Evolutionary conservation across 1,140 invertebrate species (phyloP).

Genomic region (roundworm (Caenorhabditis elegans)): DNA sequence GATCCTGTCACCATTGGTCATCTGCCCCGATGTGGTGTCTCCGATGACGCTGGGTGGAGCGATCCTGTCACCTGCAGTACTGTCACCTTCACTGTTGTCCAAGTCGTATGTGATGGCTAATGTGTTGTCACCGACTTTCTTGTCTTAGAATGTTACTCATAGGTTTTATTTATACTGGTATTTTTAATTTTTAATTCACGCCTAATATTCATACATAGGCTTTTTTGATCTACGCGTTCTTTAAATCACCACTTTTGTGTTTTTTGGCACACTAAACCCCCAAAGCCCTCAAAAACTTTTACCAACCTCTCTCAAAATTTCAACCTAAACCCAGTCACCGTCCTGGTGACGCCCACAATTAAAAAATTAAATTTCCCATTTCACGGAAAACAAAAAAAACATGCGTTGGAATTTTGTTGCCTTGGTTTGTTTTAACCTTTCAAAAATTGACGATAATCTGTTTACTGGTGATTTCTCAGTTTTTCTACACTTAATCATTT

Average conservation of each 20-base stretch:
- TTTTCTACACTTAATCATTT: background rate
- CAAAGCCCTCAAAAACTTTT: background rate
- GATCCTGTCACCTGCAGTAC: conserved; percentile 49
- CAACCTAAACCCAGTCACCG: background rate
- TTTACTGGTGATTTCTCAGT: background rate
- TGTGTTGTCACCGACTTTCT: conserved; percentile 61
- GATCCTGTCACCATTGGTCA: conserved; percentile 53
- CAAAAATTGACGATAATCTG: background rate
- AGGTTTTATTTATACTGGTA: background rate
- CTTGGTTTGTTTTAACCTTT: background rate
- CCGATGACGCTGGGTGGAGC: conserved; percentile 41
- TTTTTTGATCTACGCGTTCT: too few relatives aligned
- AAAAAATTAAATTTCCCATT: background rate
- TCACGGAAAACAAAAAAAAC: background rate
- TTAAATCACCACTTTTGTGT: too few relatives aligned
- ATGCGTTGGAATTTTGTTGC: background rate
- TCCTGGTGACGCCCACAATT: background rate
- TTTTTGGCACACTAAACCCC: background rate
- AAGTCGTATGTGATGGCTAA: conserved; percentile 57
- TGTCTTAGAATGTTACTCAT: conserved; percentile 47
- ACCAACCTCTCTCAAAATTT: too few relatives aligned
- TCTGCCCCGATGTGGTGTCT: conserved; percentile 47
- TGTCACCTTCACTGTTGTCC: conserved; percentile 59
- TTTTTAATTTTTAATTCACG: background rate
- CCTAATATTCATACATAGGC: too few relatives aligned